Percentiles rank a stretch among this genome's conserved stretches.
Conservation (phyloP, 2,797 vertebrate genomes). For the Pangasius larnaudii region DNA sequence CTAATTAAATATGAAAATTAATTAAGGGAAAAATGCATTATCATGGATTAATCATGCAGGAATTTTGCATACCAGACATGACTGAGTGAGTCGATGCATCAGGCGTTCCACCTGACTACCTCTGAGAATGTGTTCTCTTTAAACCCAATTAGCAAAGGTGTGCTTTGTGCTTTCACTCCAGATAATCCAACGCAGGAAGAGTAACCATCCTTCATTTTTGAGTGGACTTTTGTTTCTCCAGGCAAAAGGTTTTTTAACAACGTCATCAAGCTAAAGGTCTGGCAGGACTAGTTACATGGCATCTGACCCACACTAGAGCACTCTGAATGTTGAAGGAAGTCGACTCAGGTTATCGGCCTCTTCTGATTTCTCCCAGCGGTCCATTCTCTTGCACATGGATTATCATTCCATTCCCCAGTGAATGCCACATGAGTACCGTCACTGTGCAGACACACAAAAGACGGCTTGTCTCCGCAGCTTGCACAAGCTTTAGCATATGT, state of each 20-base stretch:
- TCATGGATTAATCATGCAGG: constrained; percentile 46
- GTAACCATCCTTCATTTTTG: constrained; percentile 49
- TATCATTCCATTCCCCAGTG: constrained; percentile 34
- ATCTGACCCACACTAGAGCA: constrained; percentile 49
- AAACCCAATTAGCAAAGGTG: constrained; percentile 78
- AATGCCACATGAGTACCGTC: constrained; percentile 28
- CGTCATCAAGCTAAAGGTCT: constrained; percentile 45
- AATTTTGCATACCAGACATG: constrained; percentile 23
- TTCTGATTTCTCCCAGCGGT: constrained; percentile 40
- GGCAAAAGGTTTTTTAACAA: constrained; percentile 43
- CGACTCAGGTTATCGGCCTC: constrained; percentile 41
- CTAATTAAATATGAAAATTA: constrained; percentile 69
- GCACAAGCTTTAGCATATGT: constrained; percentile 39
- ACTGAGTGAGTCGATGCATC: constrained; percentile 5
- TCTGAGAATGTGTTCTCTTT: constrained; percentile 70
- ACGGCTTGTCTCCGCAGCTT: constrained; percentile 34
- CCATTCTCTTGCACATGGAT: constrained; percentile 49
- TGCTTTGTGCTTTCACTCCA: constrained; percentile 69
- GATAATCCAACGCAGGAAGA: constrained; percentile 68
- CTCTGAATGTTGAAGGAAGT: constrained; percentile 36
- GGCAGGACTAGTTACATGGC: constrained; percentile 46
- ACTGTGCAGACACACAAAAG: constrained; percentile 30
- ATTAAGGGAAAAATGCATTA: constrained; percentile 61
- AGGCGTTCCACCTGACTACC: constrained; percentile 52
- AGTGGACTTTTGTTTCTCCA: constrained; percentile 59